phyloP scores from a whole-genome alignment of 1,140 invertebrate genomes.

The Eufriesea mexicana region DNA sequence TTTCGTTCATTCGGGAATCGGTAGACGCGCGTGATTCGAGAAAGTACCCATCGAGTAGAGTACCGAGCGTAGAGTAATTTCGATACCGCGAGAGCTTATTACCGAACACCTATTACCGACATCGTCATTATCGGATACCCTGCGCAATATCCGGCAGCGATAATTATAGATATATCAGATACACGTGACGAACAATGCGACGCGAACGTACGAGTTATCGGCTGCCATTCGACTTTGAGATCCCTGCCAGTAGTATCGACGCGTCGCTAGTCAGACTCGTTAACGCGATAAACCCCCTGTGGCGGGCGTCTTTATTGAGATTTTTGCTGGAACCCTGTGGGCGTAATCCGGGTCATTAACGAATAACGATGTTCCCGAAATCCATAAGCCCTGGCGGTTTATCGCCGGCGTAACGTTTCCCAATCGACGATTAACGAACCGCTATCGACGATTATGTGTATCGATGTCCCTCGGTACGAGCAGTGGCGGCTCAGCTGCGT shows the following conservation, averaged over 20 bases:
- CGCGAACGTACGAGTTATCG: slow-evolving; percentile 50
- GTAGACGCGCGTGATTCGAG: background rate
- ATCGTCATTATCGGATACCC: slow-evolving; percentile 35
- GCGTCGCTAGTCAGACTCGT: slow-evolving; percentile 29
- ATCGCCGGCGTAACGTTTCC: slow-evolving; percentile 28
- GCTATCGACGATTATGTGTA: slow-evolving; percentile 24
- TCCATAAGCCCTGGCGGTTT: slow-evolving; percentile 54
- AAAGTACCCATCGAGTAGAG: background rate
- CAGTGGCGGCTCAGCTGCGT: background rate
- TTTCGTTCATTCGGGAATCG: background rate
- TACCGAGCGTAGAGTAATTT: slow-evolving; percentile 21
- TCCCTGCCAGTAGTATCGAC: background rate
- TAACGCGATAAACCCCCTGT: slow-evolving; percentile 4
- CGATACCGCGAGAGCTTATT: slow-evolving; percentile 38
- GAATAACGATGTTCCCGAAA: slow-evolving; percentile 30
- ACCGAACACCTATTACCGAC: slow-evolving; percentile 18
- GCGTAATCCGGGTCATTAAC: slow-evolving; percentile 51
- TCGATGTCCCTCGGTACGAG: background rate
- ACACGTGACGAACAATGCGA: slow-evolving; percentile 33
- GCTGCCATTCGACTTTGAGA: slow-evolving; percentile 24
- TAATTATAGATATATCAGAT: slow-evolving; percentile 51
- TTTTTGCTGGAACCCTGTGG: slow-evolving; percentile 31
- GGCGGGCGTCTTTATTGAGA: slow-evolving; percentile 36
- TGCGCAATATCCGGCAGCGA: slow-evolving; percentile 43
- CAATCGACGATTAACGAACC: slow-evolving; percentile 57